Evolutionary conservation across 1,140 invertebrate genomes (phyloP).

Genomic region (Drosophila sturtevanti): DNA sequence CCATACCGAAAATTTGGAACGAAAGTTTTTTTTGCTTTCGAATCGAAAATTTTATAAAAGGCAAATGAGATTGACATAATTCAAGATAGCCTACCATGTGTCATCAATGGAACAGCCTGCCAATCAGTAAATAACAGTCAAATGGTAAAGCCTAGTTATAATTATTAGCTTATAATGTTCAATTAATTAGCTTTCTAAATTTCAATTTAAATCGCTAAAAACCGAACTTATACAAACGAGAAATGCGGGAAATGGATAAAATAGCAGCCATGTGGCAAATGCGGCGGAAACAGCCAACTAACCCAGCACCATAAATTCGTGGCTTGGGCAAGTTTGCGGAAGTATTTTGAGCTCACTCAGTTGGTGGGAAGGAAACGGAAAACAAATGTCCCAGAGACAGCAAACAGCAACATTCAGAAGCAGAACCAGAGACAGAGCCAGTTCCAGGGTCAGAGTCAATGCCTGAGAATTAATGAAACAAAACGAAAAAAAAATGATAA

Average conservation of each 20-base stretch:
- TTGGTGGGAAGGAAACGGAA: slow-evolving; percentile 62
- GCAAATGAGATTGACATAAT: not conserved
- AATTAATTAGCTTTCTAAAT: slow-evolving; percentile 11
- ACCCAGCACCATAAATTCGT: slow-evolving; percentile 67
- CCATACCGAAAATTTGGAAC: slow-evolving; percentile 21
- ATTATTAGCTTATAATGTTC: not conserved
- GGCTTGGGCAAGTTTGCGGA: slow-evolving; percentile 60
- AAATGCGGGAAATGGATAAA: not conserved
- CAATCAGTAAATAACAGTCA: not conserved
- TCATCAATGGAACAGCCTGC: not conserved
- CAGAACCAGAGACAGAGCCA: slow-evolving; percentile 4
- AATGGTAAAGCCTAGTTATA: not conserved
- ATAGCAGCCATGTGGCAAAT: slow-evolving; percentile 58
- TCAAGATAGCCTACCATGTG: not conserved
- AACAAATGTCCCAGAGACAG: slow-evolving; percentile 60
- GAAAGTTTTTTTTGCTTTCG: not conserved
- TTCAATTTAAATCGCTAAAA: slow-evolving; percentile 30
- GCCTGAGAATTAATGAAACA: slow-evolving; percentile 65
- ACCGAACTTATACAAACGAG: not conserved
- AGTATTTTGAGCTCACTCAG: slow-evolving; percentile 62
- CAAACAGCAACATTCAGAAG: slow-evolving; percentile 10
- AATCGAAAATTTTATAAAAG: not conserved
- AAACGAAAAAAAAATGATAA: slow-evolving; percentile 38
- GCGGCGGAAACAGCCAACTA: slow-evolving; percentile 64
- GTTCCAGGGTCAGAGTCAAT: not conserved